Base-by-base conservation (phyloP, 2,797 vertebrate genomes). In the Sebastes cheni region DNA sequence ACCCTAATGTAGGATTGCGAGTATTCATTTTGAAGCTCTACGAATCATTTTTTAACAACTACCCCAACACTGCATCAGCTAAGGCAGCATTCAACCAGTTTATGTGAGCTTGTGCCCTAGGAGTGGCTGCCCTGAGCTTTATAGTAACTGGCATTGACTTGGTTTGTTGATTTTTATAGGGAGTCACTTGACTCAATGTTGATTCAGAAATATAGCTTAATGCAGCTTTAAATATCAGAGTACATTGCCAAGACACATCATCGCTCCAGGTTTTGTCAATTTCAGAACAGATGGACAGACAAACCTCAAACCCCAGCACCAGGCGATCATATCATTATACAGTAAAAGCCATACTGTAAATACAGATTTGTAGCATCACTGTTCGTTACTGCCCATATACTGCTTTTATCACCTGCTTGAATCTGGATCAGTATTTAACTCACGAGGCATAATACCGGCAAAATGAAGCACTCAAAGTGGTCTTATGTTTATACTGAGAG, bases 151-250 rank as follows among this genome's bases (percentile, higher is more conserved):
- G 61, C 72, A 79, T 66, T 69, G 65, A 77, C 68, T 64, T 80
- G 82, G 75, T 69, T 85, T 83, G 84, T 88, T 90, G 85, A 86
- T 81, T 89, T 87, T 90, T 84, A 89, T 59, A 72, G 61, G 59
- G 59, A 74, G 64, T 59, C 65, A 61, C 77, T 86, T 72, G 36
- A 82, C 66, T 79, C 54, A 25, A 9, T 76, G 81, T 79, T 83
- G 72, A 83, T 86, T 79, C 72, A 82, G 79, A 86, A 83, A 78
- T 85, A 78, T 36, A 62, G 46, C 80, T 78, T 79, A 75, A 86
- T 75, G 68, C 69, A 12, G 81, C 76, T 81, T 86, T 74, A 86
- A 85, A 82, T 79, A 83, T 76, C 62, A 27, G 67, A 32, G 72
- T 54, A 46, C 4, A 9, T 11, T 80, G 77, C 72, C 71, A 85